phyloP scores from a whole-genome alignment of 1,140 invertebrate genomes.

The Daktulosphaira vitifoliae region DNA sequence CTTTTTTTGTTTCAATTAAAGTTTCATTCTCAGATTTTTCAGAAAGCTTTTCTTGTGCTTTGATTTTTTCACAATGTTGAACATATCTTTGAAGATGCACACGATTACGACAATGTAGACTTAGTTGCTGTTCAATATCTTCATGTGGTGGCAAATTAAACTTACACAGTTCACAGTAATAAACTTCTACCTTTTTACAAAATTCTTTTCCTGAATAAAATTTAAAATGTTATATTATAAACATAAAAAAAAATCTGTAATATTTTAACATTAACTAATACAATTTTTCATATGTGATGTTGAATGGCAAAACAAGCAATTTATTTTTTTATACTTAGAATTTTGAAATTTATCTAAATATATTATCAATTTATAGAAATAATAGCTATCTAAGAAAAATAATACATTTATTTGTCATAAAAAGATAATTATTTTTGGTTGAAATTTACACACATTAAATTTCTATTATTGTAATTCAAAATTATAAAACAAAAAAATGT shows the following conservation, averaged over 20 bases:
- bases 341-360: too few relatives aligned
- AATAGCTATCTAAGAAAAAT: too few relatives aligned
- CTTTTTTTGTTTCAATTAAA: slow-evolving; percentile 4
- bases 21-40: background rate
- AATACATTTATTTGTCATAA: too few relatives aligned
- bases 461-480: too few relatives aligned
- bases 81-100: slow-evolving; percentile 38
- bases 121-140: slow-evolving; percentile 47
- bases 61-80: slow-evolving; percentile 26
- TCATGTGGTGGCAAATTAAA: slow-evolving; percentile 57
- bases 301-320: too few relatives aligned
- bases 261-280: too few relatives aligned
- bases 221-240: background rate
- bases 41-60: background rate
- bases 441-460: too few relatives aligned
- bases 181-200: slow-evolving; percentile 62
- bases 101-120: slow-evolving; percentile 38
- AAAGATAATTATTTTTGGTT: too few relatives aligned
- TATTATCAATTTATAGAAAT: too few relatives aligned
- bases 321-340: too few relatives aligned
- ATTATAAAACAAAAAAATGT: too few relatives aligned
- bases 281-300: too few relatives aligned
- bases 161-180: slow-evolving; percentile 62
- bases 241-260: background rate
- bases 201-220: slow-evolving; percentile 55